These are phyloP conservation scores for Agrotis clavis DNA, from an alignment of 2,888 invertebrate species.

Conservation along the genomic window DNA sequence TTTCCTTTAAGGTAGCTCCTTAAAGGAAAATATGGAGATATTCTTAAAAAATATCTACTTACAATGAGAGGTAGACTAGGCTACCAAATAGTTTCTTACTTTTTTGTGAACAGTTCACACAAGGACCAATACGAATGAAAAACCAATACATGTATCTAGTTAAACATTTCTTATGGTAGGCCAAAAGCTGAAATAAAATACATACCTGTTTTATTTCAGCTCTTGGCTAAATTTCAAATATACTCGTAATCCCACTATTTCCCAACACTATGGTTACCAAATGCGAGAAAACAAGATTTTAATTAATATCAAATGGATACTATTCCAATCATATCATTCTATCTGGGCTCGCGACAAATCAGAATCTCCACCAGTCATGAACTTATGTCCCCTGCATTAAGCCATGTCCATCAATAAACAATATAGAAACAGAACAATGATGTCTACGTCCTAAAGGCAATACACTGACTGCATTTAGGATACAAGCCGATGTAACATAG, in stretches of 20 bases:
- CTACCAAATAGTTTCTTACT: not conserved
- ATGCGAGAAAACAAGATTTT: no score
- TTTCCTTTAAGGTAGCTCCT: no score
- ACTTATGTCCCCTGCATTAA: not conserved
- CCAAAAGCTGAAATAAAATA: no score
- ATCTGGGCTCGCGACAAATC: not conserved
- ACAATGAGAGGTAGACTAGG: not conserved
- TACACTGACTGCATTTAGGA: constrained; percentile 2
- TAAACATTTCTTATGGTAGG: no score
- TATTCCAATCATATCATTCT: not conserved
- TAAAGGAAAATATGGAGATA: not conserved
- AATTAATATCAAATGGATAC: no score
- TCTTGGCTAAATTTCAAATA: no score
- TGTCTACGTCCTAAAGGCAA: constrained; percentile 23
- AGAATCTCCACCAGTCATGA: not conserved
- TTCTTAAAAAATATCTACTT: not conserved
- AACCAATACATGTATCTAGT: no score
- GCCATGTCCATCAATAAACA: constrained; percentile 19
- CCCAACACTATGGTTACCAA: no score
- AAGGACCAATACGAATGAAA: no score
- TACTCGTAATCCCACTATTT: no score
- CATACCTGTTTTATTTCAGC: no score
- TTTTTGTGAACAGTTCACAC: no score
- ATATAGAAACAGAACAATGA: constrained; percentile 25
- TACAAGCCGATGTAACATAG: constrained; percentile 10